These are phyloP conservation scores for Urophycis tenuis DNA, from an alignment of 2,797 vertebrate genomes.

Conservation along the genomic window DNA sequence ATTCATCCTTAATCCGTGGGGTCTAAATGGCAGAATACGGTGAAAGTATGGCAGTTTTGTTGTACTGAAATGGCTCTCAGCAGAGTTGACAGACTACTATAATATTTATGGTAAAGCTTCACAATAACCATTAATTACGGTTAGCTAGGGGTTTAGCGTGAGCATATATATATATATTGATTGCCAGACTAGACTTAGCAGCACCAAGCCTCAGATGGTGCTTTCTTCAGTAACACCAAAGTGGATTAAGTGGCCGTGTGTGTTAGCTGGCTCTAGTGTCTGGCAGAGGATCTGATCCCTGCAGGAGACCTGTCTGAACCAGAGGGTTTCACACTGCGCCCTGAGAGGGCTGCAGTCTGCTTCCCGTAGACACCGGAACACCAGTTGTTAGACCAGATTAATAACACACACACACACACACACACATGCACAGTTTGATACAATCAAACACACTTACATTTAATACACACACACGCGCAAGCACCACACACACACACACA, in stretches of 20 bases:
- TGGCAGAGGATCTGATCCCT: too few relatives aligned
- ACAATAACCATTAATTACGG: too few relatives aligned
- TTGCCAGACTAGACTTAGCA: background rate
- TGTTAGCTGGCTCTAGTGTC: too few relatives aligned
- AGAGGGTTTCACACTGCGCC: too few relatives aligned
- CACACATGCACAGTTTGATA: too few relatives aligned
- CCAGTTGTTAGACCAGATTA: background rate
- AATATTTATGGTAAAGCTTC: too few relatives aligned
- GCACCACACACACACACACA: too few relatives aligned
- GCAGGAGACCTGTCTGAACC: too few relatives aligned
- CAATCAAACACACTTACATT: background rate
- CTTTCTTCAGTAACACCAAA: background rate
- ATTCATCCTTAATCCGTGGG: slow-evolving; percentile 47
- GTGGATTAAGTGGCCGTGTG: background rate
- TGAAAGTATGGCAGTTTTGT: background rate
- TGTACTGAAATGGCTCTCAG: background rate
- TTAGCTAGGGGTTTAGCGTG: too few relatives aligned
- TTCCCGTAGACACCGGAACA: background rate
- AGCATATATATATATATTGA: background rate
- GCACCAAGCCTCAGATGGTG: background rate
- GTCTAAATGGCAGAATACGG: background rate
- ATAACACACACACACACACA: background rate
- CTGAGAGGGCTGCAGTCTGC: background rate
- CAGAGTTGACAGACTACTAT: too few relatives aligned
- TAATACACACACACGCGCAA: too few relatives aligned